Evolutionary conservation across 92 coral and sea anemone genomes (phyloP), one percentile per base, ranked within the genome.

Genomic region (Phenganax stokvisi): DNA sequence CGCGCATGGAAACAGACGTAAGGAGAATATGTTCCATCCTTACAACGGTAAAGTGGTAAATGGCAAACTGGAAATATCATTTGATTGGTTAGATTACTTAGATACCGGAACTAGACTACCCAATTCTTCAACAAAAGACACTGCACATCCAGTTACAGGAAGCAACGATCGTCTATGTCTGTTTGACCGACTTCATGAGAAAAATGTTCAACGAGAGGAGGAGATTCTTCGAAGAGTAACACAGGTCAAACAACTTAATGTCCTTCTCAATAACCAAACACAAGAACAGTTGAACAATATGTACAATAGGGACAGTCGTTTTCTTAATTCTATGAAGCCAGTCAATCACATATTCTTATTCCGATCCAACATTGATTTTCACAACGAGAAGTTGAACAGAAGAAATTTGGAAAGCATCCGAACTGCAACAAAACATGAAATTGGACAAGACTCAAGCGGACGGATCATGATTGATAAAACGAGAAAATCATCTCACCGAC

Each of bases 181-280:
- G 12, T 88, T 88, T 71, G 88, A 88, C 68, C 75, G 86, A 0
- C 57, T 89, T 8, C 91, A 89, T 57, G 89, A 89, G 69, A 83
- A 76, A 59, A 89, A 89, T 52, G 83, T 68, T 9, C 81, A 80
- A 54, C 81, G 75, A 37, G 84, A 86, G 61, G 83, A 57, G 30
- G 84, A 86, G n/a, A 74, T 80, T 3, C 72, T 89, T 12, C 84
- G 79, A 6, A 57, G 89, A 30, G 78, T 89, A n/a, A 66, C 77
- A 25, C 67, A 71, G 17, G 74, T 86, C 0, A 74, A 53, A 54
- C 89, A 86, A 51, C 65, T 89, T 31, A 84, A 83, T 8, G 89
- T 88, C 7, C 75, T 75, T 31, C 62, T 89, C 6, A 86, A 89
- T 62, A 89, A 81, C 37, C 86, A 86, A 54, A 76, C 62, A 60